Conservation (phyloP, 2,888 invertebrate genomes). For the Drosophila bunnanda region DNA sequence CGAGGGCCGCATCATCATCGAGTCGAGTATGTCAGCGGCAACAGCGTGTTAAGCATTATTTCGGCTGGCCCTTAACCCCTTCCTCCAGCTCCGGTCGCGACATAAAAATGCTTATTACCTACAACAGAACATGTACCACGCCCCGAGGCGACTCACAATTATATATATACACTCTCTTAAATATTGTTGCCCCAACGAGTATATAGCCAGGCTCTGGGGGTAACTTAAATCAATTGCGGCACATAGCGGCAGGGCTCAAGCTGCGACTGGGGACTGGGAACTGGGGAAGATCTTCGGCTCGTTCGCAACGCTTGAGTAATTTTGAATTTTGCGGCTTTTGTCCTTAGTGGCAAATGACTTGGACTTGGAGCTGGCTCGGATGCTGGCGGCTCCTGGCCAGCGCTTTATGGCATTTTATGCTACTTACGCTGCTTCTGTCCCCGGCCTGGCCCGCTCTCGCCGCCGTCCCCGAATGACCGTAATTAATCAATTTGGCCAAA, state of each 20-base stretch:
- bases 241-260: constrained; percentile 53
- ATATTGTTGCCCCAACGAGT: constrained; percentile 13
- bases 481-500: constrained; percentile 80
- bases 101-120: constrained; percentile 74
- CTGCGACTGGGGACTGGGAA: constrained; percentile 27
- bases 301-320: constrained; percentile 75
- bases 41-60: constrained; percentile 62
- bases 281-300: constrained; percentile 41
- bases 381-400: constrained; percentile 53
- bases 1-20: constrained; percentile 29
- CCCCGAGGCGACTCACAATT: constrained; percentile 61
- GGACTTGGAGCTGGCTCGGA: constrained; percentile 39
- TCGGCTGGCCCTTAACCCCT: constrained; percentile 41
- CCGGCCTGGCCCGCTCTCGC: constrained; percentile 15
- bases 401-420: constrained; percentile 72
- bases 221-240: constrained; percentile 81
- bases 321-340: constrained; percentile 74
- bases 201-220: constrained; percentile 47
- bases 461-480: constrained; percentile 67
- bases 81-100: constrained; percentile 49
- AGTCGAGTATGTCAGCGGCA: constrained; percentile 40
- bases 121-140: constrained; percentile 58
- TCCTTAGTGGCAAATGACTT: constrained; percentile 75
- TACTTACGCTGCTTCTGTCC: constrained; percentile 64
- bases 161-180: constrained; percentile 44